phyloP scores from a whole-genome alignment of 1,140 invertebrate species.

The Mamestra configurata region DNA sequence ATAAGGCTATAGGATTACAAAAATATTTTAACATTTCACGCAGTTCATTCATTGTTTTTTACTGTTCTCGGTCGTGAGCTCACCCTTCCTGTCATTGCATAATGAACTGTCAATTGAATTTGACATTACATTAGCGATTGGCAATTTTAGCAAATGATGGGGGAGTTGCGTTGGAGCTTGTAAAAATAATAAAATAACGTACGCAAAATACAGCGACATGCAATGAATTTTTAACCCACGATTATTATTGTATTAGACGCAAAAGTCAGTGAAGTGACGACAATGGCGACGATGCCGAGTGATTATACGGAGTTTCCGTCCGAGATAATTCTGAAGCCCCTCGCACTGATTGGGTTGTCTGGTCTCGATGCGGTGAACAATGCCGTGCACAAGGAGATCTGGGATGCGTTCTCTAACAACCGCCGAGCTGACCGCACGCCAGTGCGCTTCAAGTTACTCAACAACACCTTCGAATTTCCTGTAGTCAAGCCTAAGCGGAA shows the following conservation, averaged over 20 bases:
- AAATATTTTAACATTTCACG: too few species aligned
- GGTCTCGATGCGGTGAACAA: conserved; percentile 96
- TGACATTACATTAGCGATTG: conserved; percentile 55
- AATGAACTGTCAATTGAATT: conserved; percentile 28
- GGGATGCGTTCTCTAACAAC: conserved; percentile 96
- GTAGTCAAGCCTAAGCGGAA: conserved; percentile 96
- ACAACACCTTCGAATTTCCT: conserved; percentile 95
- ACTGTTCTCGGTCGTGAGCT: too few species aligned
- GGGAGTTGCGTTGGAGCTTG: conserved; percentile 67
- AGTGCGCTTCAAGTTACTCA: conserved; percentile 94
- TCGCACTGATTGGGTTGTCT: conserved; percentile 94
- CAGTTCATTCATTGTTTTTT: too few species aligned
- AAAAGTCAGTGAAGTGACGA: background rate
- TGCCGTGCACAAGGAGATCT: conserved; percentile 95
- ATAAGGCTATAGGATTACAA: too few species aligned
- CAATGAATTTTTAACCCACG: conserved; percentile 60
- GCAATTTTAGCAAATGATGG: conserved; percentile 66
- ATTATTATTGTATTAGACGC: conserved; percentile 1
- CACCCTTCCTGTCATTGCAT: background rate
- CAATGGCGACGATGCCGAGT: conserved; percentile 84
- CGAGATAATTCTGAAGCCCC: conserved; percentile 93
- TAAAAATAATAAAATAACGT: conserved; percentile 58
- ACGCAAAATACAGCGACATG: conserved; percentile 55
- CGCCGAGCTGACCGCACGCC: conserved; percentile 93
- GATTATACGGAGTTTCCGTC: conserved; percentile 91